These are phyloP conservation scores for Oreotrochilus melanogaster DNA, from an alignment of 2,113 vertebrate genomes.

Conservation along the genomic window DNA sequence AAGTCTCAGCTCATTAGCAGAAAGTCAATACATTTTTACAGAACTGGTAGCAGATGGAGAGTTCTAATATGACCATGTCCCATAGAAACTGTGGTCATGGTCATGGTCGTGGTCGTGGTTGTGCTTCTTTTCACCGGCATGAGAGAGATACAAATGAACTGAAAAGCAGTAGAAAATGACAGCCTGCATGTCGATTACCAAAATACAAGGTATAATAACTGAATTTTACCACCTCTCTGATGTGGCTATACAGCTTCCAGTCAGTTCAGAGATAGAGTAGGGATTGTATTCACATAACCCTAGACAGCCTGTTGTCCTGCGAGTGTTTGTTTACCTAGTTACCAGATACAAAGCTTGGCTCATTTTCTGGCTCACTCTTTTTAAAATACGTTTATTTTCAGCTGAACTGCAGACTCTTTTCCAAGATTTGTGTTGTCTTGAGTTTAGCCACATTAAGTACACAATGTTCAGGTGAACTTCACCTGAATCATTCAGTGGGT, in stretches of 20 bases:
- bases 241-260: background rate
- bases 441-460: background rate
- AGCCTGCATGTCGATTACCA: background rate
- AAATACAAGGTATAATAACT: background rate
- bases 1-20: constrained; percentile 59
- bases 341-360: background rate
- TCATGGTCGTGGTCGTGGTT: no score
- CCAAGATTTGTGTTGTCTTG: background rate
- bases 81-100: background rate
- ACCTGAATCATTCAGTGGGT: background rate
- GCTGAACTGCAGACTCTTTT: background rate
- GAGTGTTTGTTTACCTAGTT: background rate
- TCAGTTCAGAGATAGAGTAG: background rate
- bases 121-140: background rate
- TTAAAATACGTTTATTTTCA: background rate
- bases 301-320: background rate
- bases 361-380: background rate
- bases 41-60: constrained; percentile 35
- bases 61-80: background rate
- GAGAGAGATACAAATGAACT: background rate
- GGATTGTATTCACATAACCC: background rate
- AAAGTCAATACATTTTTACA: constrained; percentile 54
- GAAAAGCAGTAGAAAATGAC: background rate
- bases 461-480: background rate
- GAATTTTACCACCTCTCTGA: background rate